Percentiles rank a stretch among this genome's conserved stretches.
Conservation (phyloP, 2,888 invertebrate genomes). For the Sminthurinus aureus region DNA sequence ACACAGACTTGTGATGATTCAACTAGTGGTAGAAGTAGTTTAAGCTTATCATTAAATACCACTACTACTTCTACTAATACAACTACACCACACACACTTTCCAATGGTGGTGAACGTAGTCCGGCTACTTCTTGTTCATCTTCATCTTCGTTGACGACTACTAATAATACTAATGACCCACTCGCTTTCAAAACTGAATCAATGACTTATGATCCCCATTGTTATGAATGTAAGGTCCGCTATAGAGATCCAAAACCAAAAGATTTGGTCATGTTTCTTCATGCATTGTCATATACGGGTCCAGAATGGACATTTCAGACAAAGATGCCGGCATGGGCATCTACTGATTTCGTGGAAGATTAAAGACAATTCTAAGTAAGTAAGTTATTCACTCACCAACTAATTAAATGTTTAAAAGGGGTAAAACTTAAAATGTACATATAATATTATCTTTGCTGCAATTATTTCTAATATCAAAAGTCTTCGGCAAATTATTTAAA, state of each 20-base stretch:
- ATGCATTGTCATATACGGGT: slow-evolving; percentile 94
- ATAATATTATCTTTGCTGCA: neutral
- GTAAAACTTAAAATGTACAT: neutral
- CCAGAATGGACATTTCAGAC: slow-evolving; percentile 90
- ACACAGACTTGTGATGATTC: slow-evolving; percentile 85
- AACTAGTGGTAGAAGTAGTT: slow-evolving; percentile 62
- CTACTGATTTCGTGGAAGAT: slow-evolving; percentile 79
- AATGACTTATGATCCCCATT: slow-evolving; percentile 82
- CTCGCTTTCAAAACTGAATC: slow-evolving; percentile 74
- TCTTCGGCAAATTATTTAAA: too few relatives aligned
- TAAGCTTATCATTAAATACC: slow-evolving; percentile 32
- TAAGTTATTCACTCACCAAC: neutral
- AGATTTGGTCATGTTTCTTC: slow-evolving; percentile 94
- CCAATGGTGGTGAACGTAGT: slow-evolving; percentile 1
- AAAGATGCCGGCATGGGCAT: slow-evolving; percentile 87
- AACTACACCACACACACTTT: neutral
- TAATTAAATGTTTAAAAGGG: too few relatives aligned
- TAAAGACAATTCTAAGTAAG: slow-evolving; percentile 62
- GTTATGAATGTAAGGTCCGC: slow-evolving; percentile 91
- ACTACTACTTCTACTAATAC: slow-evolving; percentile 20
- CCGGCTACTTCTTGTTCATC: neutral
- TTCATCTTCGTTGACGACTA: neutral
- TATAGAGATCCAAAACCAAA: slow-evolving; percentile 91
- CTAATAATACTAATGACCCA: slow-evolving; percentile 39
- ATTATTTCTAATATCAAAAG: neutral